A percentile compares a stretch with the other conserved stretches of the same genome.
phyloP scores from a whole-genome alignment of 2,888 invertebrate species.

The Arenicola marina region DNA sequence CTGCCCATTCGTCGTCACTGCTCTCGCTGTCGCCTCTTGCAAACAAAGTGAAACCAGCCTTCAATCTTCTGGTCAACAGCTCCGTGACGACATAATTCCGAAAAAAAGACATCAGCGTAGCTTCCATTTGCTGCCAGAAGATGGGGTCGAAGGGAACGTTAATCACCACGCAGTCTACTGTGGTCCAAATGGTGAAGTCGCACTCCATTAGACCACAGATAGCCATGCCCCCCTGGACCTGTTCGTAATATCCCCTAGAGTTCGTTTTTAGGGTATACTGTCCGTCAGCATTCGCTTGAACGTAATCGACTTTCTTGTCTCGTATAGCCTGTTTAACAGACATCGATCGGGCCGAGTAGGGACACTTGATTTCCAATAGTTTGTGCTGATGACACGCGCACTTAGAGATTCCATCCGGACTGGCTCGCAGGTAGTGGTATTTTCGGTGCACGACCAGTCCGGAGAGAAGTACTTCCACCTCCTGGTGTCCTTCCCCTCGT shows the following conservation, averaged over 20 bases:
- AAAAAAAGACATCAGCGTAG: not conserved
- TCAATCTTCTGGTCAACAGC: too few relatives aligned
- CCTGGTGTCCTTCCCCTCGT: not conserved
- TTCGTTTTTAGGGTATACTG: not conserved
- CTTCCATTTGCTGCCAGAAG: not conserved
- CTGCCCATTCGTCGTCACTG: too few relatives aligned
- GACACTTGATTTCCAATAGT: not conserved
- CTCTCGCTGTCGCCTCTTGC: too few relatives aligned
- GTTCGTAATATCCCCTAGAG: not conserved
- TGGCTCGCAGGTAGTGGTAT: not conserved
- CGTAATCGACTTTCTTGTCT: not conserved
- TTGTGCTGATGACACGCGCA: too few relatives aligned
- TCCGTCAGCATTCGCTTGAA: not conserved
- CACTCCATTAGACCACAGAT: not conserved
- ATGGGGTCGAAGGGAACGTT: not conserved
- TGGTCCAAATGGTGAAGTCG: not conserved
- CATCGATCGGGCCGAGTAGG: not conserved
- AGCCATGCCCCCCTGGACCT: not conserved
- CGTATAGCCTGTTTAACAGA: not conserved
- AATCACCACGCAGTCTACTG: not conserved
- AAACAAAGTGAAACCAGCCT: too few relatives aligned
- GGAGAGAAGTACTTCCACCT: not conserved
- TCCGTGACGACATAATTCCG: not conserved
- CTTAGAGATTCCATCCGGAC: not conserved
- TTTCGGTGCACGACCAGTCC: not conserved